Conservation (phyloP, 1,140 invertebrate species). For the Heliothis virescens region DNA sequence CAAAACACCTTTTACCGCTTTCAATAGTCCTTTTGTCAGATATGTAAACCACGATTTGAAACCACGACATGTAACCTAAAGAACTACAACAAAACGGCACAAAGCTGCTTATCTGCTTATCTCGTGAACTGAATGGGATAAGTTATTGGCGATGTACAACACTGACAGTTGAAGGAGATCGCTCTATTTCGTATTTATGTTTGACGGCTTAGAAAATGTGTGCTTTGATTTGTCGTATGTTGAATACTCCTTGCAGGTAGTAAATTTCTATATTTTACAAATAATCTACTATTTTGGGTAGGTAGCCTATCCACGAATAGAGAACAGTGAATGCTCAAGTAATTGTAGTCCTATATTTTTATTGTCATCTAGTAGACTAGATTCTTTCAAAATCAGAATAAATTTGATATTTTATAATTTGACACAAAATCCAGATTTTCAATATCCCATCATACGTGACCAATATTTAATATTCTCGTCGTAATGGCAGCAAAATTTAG, state of each 20-base stretch:
- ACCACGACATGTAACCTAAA: slow-evolving; percentile 3
- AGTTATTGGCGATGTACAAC: slow-evolving; percentile 19
- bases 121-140: slow-evolving; percentile 3
- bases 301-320: too few relatives aligned
- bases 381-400: too few relatives aligned
- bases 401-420: too few relatives aligned
- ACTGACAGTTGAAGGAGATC: slow-evolving; percentile 24
- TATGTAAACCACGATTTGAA: not conserved
- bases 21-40: not conserved
- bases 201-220: not conserved
- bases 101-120: slow-evolving; percentile 38
- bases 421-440: too few relatives aligned
- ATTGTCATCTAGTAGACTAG: not conserved
- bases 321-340: too few relatives aligned
- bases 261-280: not conserved
- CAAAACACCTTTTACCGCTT: too few relatives aligned
- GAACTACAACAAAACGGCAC: slow-evolving; percentile 10
- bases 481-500: not conserved
- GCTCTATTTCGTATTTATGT: slow-evolving; percentile 15
- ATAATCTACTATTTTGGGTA: not conserved
- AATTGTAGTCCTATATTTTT: too few relatives aligned
- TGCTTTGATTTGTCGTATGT: not conserved
- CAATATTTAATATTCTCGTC: too few relatives aligned
- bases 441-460: too few relatives aligned
- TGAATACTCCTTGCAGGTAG: not conserved